Conservation (phyloP, 2,797 vertebrate species). For the Silurus aristotelis region DNA sequence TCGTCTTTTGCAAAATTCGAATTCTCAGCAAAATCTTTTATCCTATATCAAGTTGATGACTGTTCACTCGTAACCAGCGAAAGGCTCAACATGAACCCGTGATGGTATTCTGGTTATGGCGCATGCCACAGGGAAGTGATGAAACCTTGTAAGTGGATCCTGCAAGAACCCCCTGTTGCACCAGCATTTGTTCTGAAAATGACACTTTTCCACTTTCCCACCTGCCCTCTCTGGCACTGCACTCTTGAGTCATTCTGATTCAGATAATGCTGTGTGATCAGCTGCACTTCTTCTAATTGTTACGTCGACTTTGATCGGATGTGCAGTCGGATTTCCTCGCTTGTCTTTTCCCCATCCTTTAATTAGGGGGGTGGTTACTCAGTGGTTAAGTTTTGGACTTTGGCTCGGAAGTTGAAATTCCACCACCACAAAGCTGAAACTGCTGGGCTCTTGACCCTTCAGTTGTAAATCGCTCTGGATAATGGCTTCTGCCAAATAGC, state of each 20-base stretch:
- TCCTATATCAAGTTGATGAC: not conserved
- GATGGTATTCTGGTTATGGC: not conserved
- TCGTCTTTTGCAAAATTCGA: no score
- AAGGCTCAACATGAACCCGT: not conserved
- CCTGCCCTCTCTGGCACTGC: not conserved
- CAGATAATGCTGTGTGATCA: slow-evolving; percentile 1
- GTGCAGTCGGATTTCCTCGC: not conserved
- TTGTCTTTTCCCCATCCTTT: not conserved
- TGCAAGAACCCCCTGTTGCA: not conserved
- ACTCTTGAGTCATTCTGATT: not conserved
- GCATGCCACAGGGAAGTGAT: not conserved
- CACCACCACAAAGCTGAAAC: no score
- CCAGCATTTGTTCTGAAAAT: not conserved
- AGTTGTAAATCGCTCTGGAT: no score
- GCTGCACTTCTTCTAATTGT: not conserved
- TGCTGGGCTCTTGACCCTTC: no score
- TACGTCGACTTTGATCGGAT: not conserved
- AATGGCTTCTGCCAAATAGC: no score
- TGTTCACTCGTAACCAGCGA: not conserved
- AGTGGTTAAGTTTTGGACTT: no score
- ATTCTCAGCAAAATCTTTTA: no score
- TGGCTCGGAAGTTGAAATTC: no score
- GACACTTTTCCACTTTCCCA: not conserved
- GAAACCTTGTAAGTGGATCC: not conserved
- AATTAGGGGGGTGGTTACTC: no score